A percentile compares a stretch with the other conserved stretches of the same genome.
These are phyloP conservation scores for Spisula subtruncata DNA, from an alignment of 2,888 invertebrate species.

Conservation along the genomic window DNA sequence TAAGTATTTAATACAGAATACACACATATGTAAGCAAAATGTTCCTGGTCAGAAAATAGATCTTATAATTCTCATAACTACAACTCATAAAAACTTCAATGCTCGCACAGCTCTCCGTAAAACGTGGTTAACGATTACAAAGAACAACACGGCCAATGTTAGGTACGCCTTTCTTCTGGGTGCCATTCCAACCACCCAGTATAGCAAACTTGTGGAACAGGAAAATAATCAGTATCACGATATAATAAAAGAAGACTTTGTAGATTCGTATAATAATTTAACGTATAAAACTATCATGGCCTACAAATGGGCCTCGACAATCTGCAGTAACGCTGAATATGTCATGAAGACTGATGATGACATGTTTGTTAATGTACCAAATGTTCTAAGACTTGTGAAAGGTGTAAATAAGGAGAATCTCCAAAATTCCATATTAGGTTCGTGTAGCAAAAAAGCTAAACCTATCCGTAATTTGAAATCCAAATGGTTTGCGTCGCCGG, in stretches of 20 bases:
- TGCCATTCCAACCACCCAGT: conserved; percentile 35
- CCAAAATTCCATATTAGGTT: conserved; percentile 70
- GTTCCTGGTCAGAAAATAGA: conserved; percentile 45
- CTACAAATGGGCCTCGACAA: conserved; percentile 70
- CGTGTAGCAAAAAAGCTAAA: conserved; percentile 61
- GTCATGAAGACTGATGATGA: conserved; percentile 80
- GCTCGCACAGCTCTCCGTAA: conserved; percentile 65
- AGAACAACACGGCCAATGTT: conserved; percentile 66
- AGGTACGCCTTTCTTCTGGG: conserved; percentile 69
- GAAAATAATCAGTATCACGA: conserved; percentile 57
- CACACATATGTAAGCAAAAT: conserved; percentile 56
- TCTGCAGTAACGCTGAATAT: conserved; percentile 66
- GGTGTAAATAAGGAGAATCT: conserved; percentile 35
- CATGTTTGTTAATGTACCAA: conserved; percentile 77
- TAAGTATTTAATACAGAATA: conserved; percentile 69
- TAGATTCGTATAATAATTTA: conserved; percentile 71
- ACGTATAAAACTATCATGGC: conserved; percentile 74
- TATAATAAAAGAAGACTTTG: conserved; percentile 72
- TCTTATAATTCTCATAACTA: conserved; percentile 63
- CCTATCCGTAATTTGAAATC: conserved; percentile 75
- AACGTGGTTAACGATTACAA: conserved; percentile 67
- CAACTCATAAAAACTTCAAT: conserved; percentile 53
- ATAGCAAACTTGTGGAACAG: conserved; percentile 6
- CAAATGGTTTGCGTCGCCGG: conserved; percentile 80
- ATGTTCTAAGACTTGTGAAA: conserved; percentile 58